Evolutionary conservation across 2,888 invertebrate genomes (phyloP), one percentile per base, ranked within the genome.

Genomic region (Pollenia angustigena): DNA sequence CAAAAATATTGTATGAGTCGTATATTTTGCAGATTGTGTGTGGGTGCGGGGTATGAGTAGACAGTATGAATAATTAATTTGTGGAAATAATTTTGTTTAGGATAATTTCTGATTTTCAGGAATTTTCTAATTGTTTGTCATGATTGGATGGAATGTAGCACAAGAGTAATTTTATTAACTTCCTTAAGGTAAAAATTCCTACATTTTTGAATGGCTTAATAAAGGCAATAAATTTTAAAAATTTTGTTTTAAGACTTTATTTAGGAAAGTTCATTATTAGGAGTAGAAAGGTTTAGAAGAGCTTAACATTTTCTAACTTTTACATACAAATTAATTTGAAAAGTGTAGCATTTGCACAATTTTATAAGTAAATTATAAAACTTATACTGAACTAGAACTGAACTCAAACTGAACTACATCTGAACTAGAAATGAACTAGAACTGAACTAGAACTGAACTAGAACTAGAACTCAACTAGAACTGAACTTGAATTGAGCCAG

Each of bases 21-120:
- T 42, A 11, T 12, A 18, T 8, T 16, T 54, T 4, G n/a, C n/a
- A 23, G 48, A 16, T n/a, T n/a, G 2, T 18, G 8, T 23, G 23
- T 44, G 4, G n/a, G 18, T 23, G 23, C 4, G 1, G 23, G 4
- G 23, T 14, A 32, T 14, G 23, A 32, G 2, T 32, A 14, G 32
- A 14, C 7, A 32, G 32, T 32, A 32, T 58, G 23, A 69, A 44
- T 71, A 56, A 18, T 56, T 56, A 58, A 48, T 32, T 48, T 71
- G 18, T 71, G 46, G 2, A 60, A 60, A 48, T 71, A 23, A 9
- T 56, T 71, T 71, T 56, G 23, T 46, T 66, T 48, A n/a, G 23
- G 14, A 66, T 48, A 16, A 44, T 44, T 54, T 66, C 54, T 76
- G 76, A 46, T 76, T 76, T 76, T n/a, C 23, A 44, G 32, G 52